Conservation (phyloP, 2,113 vertebrate species). For the Synodontis membranacea region DNA sequence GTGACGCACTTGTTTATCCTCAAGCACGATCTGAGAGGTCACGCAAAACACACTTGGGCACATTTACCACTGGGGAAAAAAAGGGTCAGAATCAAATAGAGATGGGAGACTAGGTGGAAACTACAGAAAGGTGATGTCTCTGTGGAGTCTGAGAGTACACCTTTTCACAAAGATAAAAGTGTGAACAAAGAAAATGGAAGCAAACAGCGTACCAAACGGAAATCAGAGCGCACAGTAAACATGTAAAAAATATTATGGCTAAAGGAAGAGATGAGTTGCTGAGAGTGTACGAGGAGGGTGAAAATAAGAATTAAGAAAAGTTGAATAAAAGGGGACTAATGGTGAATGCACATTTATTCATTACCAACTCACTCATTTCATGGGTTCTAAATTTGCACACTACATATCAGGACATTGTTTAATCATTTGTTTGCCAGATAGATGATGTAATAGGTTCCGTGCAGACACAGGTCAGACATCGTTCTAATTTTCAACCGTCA, state of each 20-base stretch:
- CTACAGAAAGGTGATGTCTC: neutral
- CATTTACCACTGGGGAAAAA: conserved; percentile 18
- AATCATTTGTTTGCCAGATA: neutral
- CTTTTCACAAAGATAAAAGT: conserved; percentile 11
- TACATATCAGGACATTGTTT: neutral
- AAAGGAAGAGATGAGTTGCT: conserved; percentile 5
- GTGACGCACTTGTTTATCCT: conserved; percentile 45
- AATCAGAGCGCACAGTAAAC: neutral
- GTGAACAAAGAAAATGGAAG: neutral
- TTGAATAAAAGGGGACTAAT: neutral
- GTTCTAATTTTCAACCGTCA: neutral
- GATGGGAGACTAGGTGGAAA: neutral
- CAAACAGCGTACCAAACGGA: neutral
- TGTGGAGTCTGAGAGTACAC: neutral
- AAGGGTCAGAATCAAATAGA: neutral
- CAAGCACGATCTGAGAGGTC: conserved; percentile 4
- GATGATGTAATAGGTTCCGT: neutral
- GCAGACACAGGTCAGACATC: neutral
- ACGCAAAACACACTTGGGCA: conserved; percentile 15
- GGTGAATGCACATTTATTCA: neutral
- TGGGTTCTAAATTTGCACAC: neutral
- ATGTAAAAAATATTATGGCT: neutral
- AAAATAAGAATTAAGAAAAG: neutral
- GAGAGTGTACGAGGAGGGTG: neutral
- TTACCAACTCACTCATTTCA: neutral